Evolutionary conservation across 1,140 invertebrate species (phyloP), one percentile per base, ranked within the genome.

Genomic region (Physella acuta): DNA sequence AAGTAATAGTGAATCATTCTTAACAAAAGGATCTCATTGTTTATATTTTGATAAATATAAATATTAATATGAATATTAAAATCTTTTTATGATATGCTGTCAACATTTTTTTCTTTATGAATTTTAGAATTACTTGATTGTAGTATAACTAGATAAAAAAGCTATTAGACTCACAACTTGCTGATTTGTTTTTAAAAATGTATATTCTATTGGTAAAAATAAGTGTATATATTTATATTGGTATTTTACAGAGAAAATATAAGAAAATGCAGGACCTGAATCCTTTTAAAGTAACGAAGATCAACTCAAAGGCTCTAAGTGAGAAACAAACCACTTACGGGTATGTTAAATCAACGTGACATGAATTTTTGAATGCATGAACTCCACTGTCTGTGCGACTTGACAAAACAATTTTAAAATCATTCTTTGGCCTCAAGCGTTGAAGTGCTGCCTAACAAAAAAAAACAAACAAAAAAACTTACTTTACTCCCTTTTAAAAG

Each of bases 341-440:
- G 44, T 55, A 34, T 24, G 24, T 20, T 26, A 66, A 44, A 24
- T 55, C 31, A 2, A 66, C 63, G 28, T 67, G 64, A 28, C 64
- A 67, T 31, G 49, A 2, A 39, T 56, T 67, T 37, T 67, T 67
- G 33, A 67, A 24, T n/a, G 51, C 53, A 39, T 67, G 64, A 20
- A 67, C 52, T 3, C 63, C 63, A 11, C 24, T 67, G 44, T 67
- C 64, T 30, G 64, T 67, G 4, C 52, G 51, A 67, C 64, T 67
- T 34, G 64, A 67, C 52, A 67, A 24, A 36, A 33, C 20, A 2
- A 67, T 30, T 24, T 39, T 56, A 3, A 55, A 36, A 5, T 67
- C 64, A 67, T 67, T 67, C 24, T 51, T 31, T 24, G 64, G 64
- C 30, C 52, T 1, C 24, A 67, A 30, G n/a, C 28, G 1, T 17